Evolutionary conservation across 2,888 invertebrate species (phyloP).

Genomic region (Agrotis exclamationis): DNA sequence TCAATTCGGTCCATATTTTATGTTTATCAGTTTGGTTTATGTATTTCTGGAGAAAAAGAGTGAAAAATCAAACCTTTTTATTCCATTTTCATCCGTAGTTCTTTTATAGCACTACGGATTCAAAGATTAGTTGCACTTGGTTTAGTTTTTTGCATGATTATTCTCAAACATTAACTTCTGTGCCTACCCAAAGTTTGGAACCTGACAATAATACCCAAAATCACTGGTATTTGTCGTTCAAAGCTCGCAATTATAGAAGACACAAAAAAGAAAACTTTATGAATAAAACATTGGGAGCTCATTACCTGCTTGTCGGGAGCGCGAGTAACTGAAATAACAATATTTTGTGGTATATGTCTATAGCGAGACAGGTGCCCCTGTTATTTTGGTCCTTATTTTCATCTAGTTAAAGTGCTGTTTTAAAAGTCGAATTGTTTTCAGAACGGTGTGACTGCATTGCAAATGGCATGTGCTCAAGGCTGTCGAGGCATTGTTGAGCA

Average conservation of each 20-base stretch:
- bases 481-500: conserved; percentile 93
- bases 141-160: conserved; percentile 4
- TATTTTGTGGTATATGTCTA: conserved; percentile 24
- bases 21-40: neutral
- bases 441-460: conserved; percentile 93
- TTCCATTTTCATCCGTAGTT: no score
- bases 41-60: neutral
- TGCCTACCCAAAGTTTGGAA: conserved; percentile 7
- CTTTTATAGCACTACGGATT: no score
- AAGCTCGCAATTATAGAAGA: conserved; percentile 57
- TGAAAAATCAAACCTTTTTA: neutral
- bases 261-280: conserved; percentile 55
- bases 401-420: neutral
- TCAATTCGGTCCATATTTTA: no score
- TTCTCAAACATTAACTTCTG: neutral
- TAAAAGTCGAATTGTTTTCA: conserved; percentile 71
- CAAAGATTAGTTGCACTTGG: no score
- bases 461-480: conserved; percentile 93
- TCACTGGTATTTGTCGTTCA: conserved; percentile 37
- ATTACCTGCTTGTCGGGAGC: conserved; percentile 42
- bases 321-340: conserved; percentile 28
- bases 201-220: conserved; percentile 25
- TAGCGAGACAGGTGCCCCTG: neutral
- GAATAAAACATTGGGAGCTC: conserved; percentile 66
- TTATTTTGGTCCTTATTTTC: conserved; percentile 15